Evolutionary conservation across 2,797 vertebrate species (phyloP).

Genomic region (Telmatherina bonti): DNA sequence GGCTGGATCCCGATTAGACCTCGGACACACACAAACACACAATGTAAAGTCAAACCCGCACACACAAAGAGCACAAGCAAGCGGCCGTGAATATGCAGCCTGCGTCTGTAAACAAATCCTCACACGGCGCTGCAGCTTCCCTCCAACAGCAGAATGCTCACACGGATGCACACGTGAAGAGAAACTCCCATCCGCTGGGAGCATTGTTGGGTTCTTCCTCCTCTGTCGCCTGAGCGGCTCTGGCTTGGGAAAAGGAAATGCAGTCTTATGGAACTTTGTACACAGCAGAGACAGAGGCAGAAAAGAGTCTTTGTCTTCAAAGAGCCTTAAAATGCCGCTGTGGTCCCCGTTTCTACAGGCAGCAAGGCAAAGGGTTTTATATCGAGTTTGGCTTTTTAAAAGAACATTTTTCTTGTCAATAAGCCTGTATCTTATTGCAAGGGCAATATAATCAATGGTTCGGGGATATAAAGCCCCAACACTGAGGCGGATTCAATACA

Average conservation of each 20-base stretch:
- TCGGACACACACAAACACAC: slow-evolving; percentile 9
- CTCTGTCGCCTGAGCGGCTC: slow-evolving; percentile 54
- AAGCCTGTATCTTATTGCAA: too few species aligned
- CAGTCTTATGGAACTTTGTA: slow-evolving; percentile 48
- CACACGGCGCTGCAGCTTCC: slow-evolving; percentile 14
- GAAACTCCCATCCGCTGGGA: slow-evolving; percentile 60
- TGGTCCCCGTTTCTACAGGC: slow-evolving; percentile 24
- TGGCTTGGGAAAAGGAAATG: slow-evolving; percentile 64
- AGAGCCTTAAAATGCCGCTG: slow-evolving; percentile 27
- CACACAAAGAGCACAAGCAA: slow-evolving; percentile 37
- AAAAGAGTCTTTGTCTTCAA: slow-evolving; percentile 26
- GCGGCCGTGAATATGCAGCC: slow-evolving; percentile 13
- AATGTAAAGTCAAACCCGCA: slow-evolving; percentile 17
- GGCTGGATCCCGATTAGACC: slow-evolving; percentile 18
- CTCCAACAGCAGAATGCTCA: slow-evolving; percentile 12
- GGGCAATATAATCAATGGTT: too few species aligned
- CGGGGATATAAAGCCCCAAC: too few species aligned
- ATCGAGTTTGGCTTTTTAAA: too few species aligned
- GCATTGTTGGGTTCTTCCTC: slow-evolving; percentile 72
- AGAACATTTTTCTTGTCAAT: too few species aligned
- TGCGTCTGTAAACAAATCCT: slow-evolving; percentile 44
- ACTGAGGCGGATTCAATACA: too few species aligned
- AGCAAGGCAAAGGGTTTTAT: too few species aligned
- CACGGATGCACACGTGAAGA: slow-evolving; percentile 3
- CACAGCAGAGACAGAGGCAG: slow-evolving; percentile 13